These are phyloP conservation scores for Illadopsis cleaveri DNA, from an alignment of 2,113 vertebrate genomes.

Conservation along the genomic window DNA sequence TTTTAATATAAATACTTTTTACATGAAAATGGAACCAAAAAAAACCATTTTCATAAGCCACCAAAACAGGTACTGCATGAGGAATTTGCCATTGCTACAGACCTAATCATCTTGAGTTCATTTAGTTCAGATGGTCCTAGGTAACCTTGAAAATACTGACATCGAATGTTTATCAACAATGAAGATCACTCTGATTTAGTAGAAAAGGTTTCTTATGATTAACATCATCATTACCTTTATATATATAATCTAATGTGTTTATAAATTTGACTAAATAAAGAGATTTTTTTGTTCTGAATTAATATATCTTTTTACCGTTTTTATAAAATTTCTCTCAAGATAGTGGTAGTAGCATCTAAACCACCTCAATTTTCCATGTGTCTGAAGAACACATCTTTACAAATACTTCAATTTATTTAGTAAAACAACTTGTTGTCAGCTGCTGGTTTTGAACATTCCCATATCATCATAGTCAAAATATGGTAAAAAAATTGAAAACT, in stretches of 20 bases:
- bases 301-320: background rate
- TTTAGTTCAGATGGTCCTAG: background rate
- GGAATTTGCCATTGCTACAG: background rate
- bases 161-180: background rate
- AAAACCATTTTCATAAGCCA: background rate
- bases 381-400: background rate
- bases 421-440: background rate
- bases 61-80: background rate
- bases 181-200: background rate
- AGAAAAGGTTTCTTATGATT: background rate
- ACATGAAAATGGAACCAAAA: background rate
- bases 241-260: background rate
- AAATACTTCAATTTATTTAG: background rate
- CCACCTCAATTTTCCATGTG: background rate
- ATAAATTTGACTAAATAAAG: background rate
- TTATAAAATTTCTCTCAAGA: background rate
- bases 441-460: background rate
- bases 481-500: background rate
- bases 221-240: background rate
- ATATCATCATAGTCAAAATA: background rate
- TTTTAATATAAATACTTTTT: background rate
- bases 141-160: background rate
- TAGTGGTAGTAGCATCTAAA: background rate
- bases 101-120: background rate
- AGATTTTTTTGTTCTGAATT: background rate